phyloP scores from a whole-genome alignment of 2,888 invertebrate species.

The Electrophaes corylata region DNA sequence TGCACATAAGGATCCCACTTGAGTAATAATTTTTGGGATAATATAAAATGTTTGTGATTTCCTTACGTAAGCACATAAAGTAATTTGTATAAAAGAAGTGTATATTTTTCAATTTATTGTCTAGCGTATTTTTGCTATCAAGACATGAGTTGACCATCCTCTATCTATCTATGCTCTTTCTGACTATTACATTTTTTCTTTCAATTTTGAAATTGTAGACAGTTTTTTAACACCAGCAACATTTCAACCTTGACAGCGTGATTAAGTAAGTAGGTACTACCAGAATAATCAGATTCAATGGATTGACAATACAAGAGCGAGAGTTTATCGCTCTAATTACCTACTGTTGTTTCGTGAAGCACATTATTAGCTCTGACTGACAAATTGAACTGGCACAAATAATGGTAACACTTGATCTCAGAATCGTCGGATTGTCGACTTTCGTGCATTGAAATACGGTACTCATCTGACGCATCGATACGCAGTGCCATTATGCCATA shows the following conservation, averaged over 20 bases:
- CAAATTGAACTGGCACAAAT: slow-evolving; percentile 55
- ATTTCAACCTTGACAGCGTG: not conserved
- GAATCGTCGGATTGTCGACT: slow-evolving; percentile 56
- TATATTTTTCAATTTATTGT: too few relatives aligned
- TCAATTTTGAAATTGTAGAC: too few relatives aligned
- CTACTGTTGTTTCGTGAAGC: slow-evolving; percentile 49
- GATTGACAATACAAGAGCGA: not conserved
- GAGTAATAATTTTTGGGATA: too few relatives aligned
- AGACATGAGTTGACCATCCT: too few relatives aligned
- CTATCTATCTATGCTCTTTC: too few relatives aligned
- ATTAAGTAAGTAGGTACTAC: not conserved
- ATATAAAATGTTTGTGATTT: too few relatives aligned
- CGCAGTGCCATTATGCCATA: too few relatives aligned
- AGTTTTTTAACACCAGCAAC: not conserved
- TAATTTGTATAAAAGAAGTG: too few relatives aligned
- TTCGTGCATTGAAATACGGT: slow-evolving; percentile 35
- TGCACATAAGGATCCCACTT: too few relatives aligned
- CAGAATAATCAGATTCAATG: not conserved
- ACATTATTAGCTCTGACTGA: slow-evolving; percentile 53
- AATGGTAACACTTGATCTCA: slow-evolving; percentile 59
- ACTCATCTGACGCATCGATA: not conserved
- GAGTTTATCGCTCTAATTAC: slow-evolving; percentile 49
- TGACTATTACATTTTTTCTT: too few relatives aligned
- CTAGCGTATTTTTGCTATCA: too few relatives aligned
- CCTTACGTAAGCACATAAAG: too few relatives aligned